phyloP scores from a whole-genome alignment of 2,888 invertebrate genomes.

The Tridacna crocea region DNA sequence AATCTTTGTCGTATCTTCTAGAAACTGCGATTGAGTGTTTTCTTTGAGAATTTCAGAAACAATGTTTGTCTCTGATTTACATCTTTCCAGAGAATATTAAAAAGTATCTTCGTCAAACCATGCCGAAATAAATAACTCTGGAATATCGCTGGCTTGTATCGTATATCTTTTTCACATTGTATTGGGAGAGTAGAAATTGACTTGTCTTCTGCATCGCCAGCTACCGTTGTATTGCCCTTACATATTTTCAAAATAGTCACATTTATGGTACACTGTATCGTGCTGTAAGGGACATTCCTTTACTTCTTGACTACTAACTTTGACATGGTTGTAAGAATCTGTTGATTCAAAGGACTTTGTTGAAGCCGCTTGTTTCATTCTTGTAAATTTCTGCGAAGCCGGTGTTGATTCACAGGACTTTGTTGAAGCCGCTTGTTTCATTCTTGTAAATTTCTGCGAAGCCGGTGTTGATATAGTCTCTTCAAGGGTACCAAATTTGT shows the following conservation, averaged over 20 bases:
- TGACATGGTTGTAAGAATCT: neutral
- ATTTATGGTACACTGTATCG: neutral
- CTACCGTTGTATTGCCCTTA: no score
- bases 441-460: neutral
- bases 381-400: no score
- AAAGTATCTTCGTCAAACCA: conserved; percentile 8
- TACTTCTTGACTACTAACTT: neutral
- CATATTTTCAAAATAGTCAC: neutral
- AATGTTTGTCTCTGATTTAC: neutral
- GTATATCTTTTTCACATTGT: neutral
- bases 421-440: neutral
- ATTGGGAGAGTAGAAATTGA: no score
- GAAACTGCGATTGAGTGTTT: neutral
- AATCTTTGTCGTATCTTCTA: neutral
- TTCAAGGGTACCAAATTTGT: neutral
- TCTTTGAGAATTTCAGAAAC: neutral
- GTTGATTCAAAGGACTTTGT: no score
- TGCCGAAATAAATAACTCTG: neutral
- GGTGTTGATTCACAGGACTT: no score
- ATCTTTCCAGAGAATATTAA: neutral
- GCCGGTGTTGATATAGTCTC: neutral
- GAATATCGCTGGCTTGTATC: neutral
- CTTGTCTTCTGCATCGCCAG: no score
- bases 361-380: no score
- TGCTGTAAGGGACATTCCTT: neutral